phyloP scores from a whole-genome alignment of 2,888 invertebrate genomes.

The Habroteleia sp. region DNA sequence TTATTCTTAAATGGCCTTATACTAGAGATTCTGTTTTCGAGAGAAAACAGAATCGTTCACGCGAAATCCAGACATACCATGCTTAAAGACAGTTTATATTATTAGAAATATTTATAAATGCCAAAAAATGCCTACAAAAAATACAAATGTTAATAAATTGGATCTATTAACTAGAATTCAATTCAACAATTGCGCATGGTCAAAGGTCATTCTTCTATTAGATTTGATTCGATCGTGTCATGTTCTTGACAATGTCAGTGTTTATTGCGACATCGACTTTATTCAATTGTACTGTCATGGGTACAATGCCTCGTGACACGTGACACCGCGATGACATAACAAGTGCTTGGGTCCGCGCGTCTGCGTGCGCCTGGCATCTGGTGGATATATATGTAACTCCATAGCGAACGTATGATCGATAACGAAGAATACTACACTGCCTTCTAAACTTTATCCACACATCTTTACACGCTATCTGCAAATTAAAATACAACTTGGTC shows the following conservation, averaged over 20 bases:
- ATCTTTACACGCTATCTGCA: too few species aligned
- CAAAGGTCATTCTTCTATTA: slow-evolving; percentile 48
- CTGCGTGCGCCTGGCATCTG: slow-evolving; percentile 39
- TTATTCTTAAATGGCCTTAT: too few species aligned
- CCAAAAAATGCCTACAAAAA: too few species aligned
- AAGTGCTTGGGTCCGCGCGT: slow-evolving; percentile 9
- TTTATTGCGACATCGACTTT: slow-evolving; percentile 33
- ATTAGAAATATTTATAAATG: too few species aligned
- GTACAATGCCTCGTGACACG: slow-evolving; percentile 46
- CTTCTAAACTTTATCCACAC: too few species aligned
- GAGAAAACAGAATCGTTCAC: too few species aligned
- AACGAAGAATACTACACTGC: slow-evolving; percentile 38
- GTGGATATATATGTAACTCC: slow-evolving; percentile 23
- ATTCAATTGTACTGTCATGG: slow-evolving; percentile 42
- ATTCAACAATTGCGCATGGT: slow-evolving; percentile 11
- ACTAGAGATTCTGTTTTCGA: too few species aligned
- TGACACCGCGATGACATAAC: slow-evolving; percentile 49
- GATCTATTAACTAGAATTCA: slow-evolving; percentile 10
- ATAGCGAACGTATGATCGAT: slow-evolving; percentile 30
- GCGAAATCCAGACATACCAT: too few species aligned
- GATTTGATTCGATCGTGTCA: slow-evolving; percentile 45
- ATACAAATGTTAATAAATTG: too few species aligned
- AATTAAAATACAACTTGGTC: too few species aligned
- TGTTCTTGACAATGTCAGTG: slow-evolving; percentile 53
- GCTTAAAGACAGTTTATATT: too few species aligned